Evolutionary conservation across 2,888 invertebrate species (phyloP), one percentile per base, ranked within the genome.

Genomic region (Kryphioiulus occultus): DNA sequence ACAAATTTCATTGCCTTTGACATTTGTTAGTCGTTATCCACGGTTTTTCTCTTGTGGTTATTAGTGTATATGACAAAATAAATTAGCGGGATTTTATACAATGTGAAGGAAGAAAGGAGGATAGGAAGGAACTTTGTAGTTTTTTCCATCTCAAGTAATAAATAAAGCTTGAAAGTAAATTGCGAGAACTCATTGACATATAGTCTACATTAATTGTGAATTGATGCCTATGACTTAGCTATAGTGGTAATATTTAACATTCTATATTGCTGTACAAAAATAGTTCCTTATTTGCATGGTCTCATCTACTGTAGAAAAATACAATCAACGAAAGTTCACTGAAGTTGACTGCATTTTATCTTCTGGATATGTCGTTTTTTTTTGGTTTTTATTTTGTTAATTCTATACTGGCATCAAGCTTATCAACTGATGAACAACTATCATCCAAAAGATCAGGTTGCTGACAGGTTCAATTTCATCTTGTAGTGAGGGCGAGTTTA

Each of bases 401-500:
- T 68, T 26, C 26, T 78, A 12, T 4, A 30, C 78, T 78, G 78
- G 26, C 68, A 78, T 78, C 30, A 30, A 26, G 15, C 30, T 78
- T 78, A 78, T 78, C 78, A 30, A 78, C 78, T 78, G 78, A 78
- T 78, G 78, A 78, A 78, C 30, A 78, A 78, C 78, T 78, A 32
- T 78, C 78, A 78, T 78, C 78, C 30, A 30, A 17, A 17, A 30
- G 30, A 78, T 78, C 78, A 78, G 30, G 30, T 78, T 78, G 78
- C 30, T 78, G 78, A 78, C 78, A 78, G 78, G 78, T 78, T 78
- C 78, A 78, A 78, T 78, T 78, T 78, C 78, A 32, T 78, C 32
- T 30, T 30, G 78, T 17, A 78, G 78, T 78, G 30, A 17, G 78
- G 78, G 78, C 17, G 12, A 78, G 78, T 17, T 78, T 78, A 78